Base-by-base conservation (phyloP, 2,888 invertebrate genomes). In the Rhaphigaster nebulosa region DNA sequence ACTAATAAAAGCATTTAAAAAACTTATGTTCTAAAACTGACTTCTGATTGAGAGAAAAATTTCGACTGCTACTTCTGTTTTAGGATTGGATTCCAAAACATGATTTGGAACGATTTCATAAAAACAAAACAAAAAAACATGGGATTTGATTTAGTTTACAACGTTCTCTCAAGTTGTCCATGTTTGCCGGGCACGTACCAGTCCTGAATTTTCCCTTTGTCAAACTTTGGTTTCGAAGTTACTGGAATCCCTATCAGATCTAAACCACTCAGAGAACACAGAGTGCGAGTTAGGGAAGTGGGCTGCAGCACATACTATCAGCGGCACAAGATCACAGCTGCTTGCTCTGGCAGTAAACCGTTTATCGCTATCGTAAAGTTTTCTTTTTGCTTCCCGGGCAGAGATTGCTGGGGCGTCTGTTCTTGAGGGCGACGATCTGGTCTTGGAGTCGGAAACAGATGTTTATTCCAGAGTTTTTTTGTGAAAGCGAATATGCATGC, bases 291-390 rank as follows among this genome's bases (percentile, higher is more conserved):
- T 65, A 65, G 13, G 60, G 29, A 70, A 20, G 29, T 15, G 70
- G 18, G 6, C 4, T 29, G 34, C 4, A 34, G 70, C 34, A 3
- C 20, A 1, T 12, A 23, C 70, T 76, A 76, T 38, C 70, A 20
- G 70, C 70, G 70, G 70, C 70, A 76, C 70, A 65, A 65, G 29
- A 76, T 76, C 70, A 76, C 70, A 76, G 70, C 70, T 76, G 34
- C 65, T 65, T 65, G 80, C 80, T 38, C 38, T 8, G 41, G 80
- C 84, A 84, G n/a, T 84, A 84, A 84, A 84, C 45, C 41, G 18
- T 50, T 84, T 84, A 84, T 84, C 84, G 45, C 45, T 50, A n/a
- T 84, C 84, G 84, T 84, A 84, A 84, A 84, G 26, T 45, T 84
- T 84, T 50, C 84, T 84, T 84, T 84, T 84, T 84, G 26, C 84